Evolutionary conservation across 1,140 invertebrate genomes (phyloP).

Genomic region (Saccostrea glomerata): DNA sequence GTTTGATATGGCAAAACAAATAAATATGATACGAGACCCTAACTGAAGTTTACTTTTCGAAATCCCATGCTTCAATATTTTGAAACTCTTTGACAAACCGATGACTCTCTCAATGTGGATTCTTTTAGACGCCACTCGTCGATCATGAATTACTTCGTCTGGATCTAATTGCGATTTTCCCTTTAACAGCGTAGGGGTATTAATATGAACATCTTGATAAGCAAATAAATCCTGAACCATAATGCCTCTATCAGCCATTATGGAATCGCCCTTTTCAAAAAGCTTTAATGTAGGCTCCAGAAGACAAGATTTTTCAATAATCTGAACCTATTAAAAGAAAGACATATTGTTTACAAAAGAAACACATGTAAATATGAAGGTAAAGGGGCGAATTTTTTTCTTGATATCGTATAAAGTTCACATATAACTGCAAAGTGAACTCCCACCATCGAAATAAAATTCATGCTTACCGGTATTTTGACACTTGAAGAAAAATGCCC

Average conservation of each 20-base stretch:
- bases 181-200: slow-evolving; percentile 53
- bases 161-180: slow-evolving; percentile 54
- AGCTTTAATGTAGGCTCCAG: slow-evolving; percentile 10
- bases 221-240: slow-evolving; percentile 61
- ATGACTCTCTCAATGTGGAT: slow-evolving; percentile 57
- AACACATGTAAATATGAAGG: too few species aligned
- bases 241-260: slow-evolving; percentile 60
- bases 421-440: too few species aligned
- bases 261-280: slow-evolving; percentile 49
- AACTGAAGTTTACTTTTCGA: neutral
- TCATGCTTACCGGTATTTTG: too few species aligned
- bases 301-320: slow-evolving; percentile 34
- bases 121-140: slow-evolving; percentile 56
- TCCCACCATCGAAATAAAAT: too few species aligned
- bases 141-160: slow-evolving; percentile 46
- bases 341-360: too few species aligned
- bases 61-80: slow-evolving; percentile 49
- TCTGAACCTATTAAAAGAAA: too few species aligned
- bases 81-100: slow-evolving; percentile 59
- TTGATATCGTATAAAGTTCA: too few species aligned
- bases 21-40: slow-evolving; percentile 46
- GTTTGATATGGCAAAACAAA: slow-evolving; percentile 49
- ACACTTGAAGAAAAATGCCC: too few species aligned
- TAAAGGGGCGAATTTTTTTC: too few species aligned
- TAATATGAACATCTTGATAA: slow-evolving; percentile 48